Base-by-base conservation (phyloP, 2,797 vertebrate genomes). In the Synanceia verrucosa region DNA sequence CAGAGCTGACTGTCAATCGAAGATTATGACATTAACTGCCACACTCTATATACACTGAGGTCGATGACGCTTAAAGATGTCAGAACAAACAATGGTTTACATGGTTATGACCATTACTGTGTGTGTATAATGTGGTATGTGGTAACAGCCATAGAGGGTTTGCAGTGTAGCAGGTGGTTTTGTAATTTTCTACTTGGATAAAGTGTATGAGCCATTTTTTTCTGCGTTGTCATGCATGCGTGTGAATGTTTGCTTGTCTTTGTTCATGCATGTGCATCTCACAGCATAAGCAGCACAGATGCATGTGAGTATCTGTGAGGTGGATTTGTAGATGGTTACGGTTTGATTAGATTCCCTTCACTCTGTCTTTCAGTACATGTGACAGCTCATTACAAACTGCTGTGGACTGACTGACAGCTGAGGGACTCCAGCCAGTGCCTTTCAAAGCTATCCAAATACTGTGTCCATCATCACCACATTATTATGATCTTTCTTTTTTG, bases 311-410 rank as follows among this genome's bases (percentile, higher is more conserved):
- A 23, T 60, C 56, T 65, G 33, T 44, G 34, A 31, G 29, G 14
- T 31, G 52, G 23, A 48, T 4, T n/a, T 24, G 28, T 3, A 21
- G 18, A 29, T 57, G 63, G 41, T 4, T 46, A 63, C 59, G 44
- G 24, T 58, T 31, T 76, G 68, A 79, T 83, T 50, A 52, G 73
- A 53, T 59, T 74, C 63, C 52, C 28, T 19, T 56, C 4, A 36
- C n/a, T 41, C 16, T 19, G 44, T 6, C 46, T 65, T 1, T 78
- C 51, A 53, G 75, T 59, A 70, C 19, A 34, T 39, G 50, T 78
- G 67, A 64, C 70, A 23, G 74, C 69, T 75, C 79, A 43, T 83
- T 80, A 52, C 58, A 61, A 63, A 72, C 41, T 1, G 24, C 56
- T 9, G 64, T 13, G 50, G 48, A 58, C 60, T 65, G 52, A 79